phyloP scores from a whole-genome alignment of 2,888 invertebrate species.

The Tipula unca region DNA sequence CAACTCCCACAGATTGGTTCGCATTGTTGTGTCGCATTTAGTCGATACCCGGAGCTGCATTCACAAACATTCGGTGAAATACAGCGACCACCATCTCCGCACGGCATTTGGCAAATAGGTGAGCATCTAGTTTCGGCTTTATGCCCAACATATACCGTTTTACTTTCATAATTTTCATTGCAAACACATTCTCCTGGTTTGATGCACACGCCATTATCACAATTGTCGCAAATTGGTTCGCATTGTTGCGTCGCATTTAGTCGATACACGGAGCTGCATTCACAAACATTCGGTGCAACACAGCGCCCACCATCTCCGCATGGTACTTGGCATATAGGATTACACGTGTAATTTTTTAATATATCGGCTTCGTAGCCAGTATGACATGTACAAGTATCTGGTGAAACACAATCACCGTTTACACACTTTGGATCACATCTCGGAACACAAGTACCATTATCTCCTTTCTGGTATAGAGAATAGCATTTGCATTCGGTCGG shows the following conservation, averaged over 20 bases:
- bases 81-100: not conserved
- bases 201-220: not conserved
- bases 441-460: not conserved
- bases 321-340: not conserved
- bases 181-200: not conserved
- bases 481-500: not conserved
- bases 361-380: not conserved
- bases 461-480: not conserved
- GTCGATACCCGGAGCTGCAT: not conserved
- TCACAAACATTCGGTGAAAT: not conserved
- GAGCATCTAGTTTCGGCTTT: constrained; percentile 54
- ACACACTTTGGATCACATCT: not conserved
- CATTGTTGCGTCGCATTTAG: not conserved
- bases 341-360: not conserved
- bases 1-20: not conserved
- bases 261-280: not conserved
- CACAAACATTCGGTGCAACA: not conserved
- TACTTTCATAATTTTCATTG: not conserved
- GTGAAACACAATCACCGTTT: not conserved
- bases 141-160: not conserved
- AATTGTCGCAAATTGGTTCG: not conserved
- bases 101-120: constrained; percentile 17
- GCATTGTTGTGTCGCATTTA: not conserved
- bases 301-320: not conserved
- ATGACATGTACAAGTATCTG: not conserved